Conservation (phyloP, 2,888 invertebrate species). For the Diloba caeruleocephala region DNA sequence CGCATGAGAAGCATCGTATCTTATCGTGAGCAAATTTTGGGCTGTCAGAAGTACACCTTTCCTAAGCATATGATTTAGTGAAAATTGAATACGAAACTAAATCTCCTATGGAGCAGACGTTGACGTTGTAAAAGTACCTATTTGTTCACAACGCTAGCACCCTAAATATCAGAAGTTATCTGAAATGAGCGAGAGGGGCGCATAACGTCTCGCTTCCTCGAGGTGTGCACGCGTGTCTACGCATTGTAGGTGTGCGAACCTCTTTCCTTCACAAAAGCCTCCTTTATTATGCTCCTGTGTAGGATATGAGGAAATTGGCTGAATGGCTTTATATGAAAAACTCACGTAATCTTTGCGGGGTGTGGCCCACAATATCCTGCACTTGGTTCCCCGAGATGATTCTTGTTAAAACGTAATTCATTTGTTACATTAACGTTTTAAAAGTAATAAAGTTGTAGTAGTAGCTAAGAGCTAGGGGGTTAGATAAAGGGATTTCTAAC, state of each 20-base stretch:
- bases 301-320: conserved; percentile 88
- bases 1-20: conserved; percentile 12
- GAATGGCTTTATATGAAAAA: conserved; percentile 88
- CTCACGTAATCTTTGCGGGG: conserved; percentile 84
- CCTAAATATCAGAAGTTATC: conserved; percentile 77
- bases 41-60: conserved; percentile 54
- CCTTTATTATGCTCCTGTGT: conserved; percentile 86
- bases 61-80: conserved; percentile 60
- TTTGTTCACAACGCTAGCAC: conserved; percentile 74
- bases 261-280: conserved; percentile 86
- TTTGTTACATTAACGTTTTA: conserved; percentile 64
- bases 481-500: neutral
- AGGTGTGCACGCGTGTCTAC: conserved; percentile 71
- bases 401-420: conserved; percentile 68
- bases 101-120: conserved; percentile 63
- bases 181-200: conserved; percentile 71
- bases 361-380: conserved; percentile 82
- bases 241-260: conserved; percentile 84
- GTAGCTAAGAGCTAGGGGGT: too few species aligned
- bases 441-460: conserved; percentile 8
- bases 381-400: conserved; percentile 73
- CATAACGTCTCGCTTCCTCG: conserved; percentile 70
- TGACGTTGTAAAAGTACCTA: conserved; percentile 69
- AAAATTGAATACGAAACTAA: conserved; percentile 70
- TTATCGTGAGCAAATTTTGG: conserved; percentile 29